phyloP scores from a whole-genome alignment of 2,888 invertebrate species.

The Tuberolachnus salignus region DNA sequence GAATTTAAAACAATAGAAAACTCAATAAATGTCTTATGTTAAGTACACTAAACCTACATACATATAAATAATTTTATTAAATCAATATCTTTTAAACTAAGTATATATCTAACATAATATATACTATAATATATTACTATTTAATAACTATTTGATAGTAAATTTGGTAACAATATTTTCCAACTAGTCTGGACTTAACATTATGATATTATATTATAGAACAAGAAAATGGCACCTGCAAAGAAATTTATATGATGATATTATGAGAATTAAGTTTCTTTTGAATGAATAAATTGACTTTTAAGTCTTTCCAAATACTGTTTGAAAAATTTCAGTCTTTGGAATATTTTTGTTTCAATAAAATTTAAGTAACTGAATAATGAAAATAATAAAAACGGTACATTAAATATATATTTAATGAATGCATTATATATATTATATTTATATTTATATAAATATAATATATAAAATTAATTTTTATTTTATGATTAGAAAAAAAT shows the following conservation, averaged over 20 bases:
- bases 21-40: constrained; percentile 44
- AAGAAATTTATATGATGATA: constrained; percentile 45
- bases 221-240: constrained; percentile 55
- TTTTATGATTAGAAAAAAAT: constrained; percentile 36
- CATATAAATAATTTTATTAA: background rate
- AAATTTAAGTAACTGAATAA: constrained; percentile 55
- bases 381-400: constrained; percentile 12
- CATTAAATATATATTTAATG: no score
- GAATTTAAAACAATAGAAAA: constrained; percentile 44
- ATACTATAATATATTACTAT: constrained; percentile 38
- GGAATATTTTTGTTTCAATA: constrained; percentile 54
- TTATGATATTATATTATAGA: constrained; percentile 35
- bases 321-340: constrained; percentile 55
- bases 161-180: constrained; percentile 55
- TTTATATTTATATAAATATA: no score
- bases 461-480: no score
- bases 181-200: constrained; percentile 48
- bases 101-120: constrained; percentile 39
- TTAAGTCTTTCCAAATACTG: constrained; percentile 55
- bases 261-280: constrained; percentile 40
- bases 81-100: constrained; percentile 18
- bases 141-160: constrained; percentile 52
- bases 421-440: no score
- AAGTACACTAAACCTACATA: constrained; percentile 43
- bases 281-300: constrained; percentile 50